Conservation (phyloP, 2,797 vertebrate genomes). For the Sternarchorhynchus goeldii region DNA sequence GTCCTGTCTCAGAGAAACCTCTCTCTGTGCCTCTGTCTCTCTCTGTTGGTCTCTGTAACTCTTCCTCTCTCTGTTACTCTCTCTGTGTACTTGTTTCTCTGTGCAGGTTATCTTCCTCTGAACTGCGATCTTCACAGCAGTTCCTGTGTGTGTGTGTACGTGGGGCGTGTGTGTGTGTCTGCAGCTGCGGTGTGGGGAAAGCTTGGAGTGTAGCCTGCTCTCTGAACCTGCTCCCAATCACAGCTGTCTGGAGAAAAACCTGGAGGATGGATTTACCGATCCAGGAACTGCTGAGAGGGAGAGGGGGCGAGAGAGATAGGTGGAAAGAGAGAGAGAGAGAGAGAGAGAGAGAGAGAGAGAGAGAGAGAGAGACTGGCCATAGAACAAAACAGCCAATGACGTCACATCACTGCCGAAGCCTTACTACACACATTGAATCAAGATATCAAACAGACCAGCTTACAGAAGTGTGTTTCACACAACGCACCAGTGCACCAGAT, state of each 20-base stretch:
- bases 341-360: too few relatives aligned
- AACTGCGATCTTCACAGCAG: constrained; percentile 1
- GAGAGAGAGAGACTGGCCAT: too few relatives aligned
- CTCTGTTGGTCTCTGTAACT: constrained; percentile 30
- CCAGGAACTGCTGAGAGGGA: too few relatives aligned
- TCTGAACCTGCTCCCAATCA: neutral
- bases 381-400: constrained; percentile 6
- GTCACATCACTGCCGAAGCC: neutral
- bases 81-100: constrained; percentile 34
- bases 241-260: constrained; percentile 67
- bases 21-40: constrained; percentile 43
- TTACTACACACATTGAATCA: constrained; percentile 30
- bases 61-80: constrained; percentile 41
- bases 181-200: neutral
- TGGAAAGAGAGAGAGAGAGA: too few relatives aligned
- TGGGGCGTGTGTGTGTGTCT: neutral
- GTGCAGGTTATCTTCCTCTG: constrained; percentile 22
- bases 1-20: constrained; percentile 7
- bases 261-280: too few relatives aligned
- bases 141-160: neutral
- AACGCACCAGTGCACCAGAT: neutral
- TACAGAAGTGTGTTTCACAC: neutral
- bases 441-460: neutral
- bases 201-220: neutral
- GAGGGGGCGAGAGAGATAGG: too few relatives aligned